These are phyloP conservation scores for Eulithis testata DNA, from an alignment of 2,888 invertebrate species.

Conservation along the genomic window DNA sequence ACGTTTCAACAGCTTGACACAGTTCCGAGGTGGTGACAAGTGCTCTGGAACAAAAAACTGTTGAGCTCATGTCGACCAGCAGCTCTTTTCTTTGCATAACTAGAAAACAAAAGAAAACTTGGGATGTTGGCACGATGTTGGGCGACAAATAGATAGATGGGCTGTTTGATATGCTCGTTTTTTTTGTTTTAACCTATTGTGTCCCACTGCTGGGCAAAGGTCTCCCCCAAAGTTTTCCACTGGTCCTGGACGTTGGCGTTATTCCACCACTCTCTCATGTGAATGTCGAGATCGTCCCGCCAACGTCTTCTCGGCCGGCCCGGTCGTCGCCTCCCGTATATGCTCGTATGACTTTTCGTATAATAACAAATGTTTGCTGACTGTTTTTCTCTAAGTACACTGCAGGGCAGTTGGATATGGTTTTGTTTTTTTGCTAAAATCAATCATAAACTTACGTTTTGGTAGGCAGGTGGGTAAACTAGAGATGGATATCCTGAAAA, in stretches of 20 bases:
- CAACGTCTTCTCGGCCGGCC: no score
- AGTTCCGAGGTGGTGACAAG: slow-evolving; percentile 11
- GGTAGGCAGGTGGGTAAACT: slow-evolving; percentile 39
- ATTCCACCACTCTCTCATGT: no score
- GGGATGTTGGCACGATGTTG: slow-evolving; percentile 9
- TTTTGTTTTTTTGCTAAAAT: no score
- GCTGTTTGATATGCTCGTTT: not conserved
- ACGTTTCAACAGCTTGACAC: slow-evolving; percentile 27
- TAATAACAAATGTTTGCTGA: no score
- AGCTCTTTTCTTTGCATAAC: slow-evolving; percentile 26
- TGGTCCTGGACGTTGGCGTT: no score
- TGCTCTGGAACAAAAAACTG: slow-evolving; percentile 20
- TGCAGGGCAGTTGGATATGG: no score
- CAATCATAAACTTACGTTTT: slow-evolving; percentile 41
- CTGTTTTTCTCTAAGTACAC: no score
- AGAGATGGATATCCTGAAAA: slow-evolving; percentile 43
- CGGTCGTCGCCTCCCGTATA: no score
- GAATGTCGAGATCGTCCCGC: no score
- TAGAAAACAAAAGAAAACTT: slow-evolving; percentile 22
- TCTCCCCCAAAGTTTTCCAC: no score
- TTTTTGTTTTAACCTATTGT: no score
- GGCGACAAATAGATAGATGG: slow-evolving; percentile 4
- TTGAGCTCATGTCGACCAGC: slow-evolving; percentile 6
- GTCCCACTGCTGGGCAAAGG: no score
- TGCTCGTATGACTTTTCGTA: not conserved